Evolutionary conservation across 2,888 invertebrate species (phyloP).

Genomic region (Drosophila antonietae): DNA sequence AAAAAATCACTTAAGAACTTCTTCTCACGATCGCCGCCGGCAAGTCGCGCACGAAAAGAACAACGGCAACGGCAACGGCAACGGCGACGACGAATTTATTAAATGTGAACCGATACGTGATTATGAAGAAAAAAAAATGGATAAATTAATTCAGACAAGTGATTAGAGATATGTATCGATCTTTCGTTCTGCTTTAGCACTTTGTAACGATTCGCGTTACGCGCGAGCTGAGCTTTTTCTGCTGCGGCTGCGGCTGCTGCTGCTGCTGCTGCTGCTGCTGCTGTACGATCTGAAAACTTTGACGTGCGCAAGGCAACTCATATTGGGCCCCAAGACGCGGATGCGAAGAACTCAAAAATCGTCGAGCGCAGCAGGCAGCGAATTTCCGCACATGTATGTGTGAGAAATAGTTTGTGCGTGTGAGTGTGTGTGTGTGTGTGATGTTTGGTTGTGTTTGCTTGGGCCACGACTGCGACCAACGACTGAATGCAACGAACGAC

Average conservation of each 20-base stretch:
- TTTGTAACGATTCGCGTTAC: slow-evolving; percentile 43
- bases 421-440: slow-evolving; percentile 20
- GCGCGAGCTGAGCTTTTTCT: slow-evolving; percentile 65
- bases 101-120: slow-evolving; percentile 7
- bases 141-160: slow-evolving; percentile 1
- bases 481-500: slow-evolving; percentile 61
- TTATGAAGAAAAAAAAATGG: background rate
- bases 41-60: slow-evolving; percentile 44
- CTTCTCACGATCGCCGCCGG: slow-evolving; percentile 63
- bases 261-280: slow-evolving; percentile 33
- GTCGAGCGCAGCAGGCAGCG: slow-evolving; percentile 55
- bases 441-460: slow-evolving; percentile 68
- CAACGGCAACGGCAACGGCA: background rate
- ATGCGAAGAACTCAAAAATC: slow-evolving; percentile 76
- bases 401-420: slow-evolving; percentile 12
- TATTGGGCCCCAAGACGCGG: slow-evolving; percentile 73
- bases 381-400: slow-evolving; percentile 27
- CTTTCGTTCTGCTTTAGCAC: slow-evolving; percentile 12
- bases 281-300: slow-evolving; percentile 78
- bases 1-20: slow-evolving; percentile 62
- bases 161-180: slow-evolving; percentile 24
- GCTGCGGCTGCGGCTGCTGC: slow-evolving; percentile 12
- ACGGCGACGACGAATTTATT: background rate
- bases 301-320: slow-evolving; percentile 81
- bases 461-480: slow-evolving; percentile 37